A percentile compares a stretch with the other conserved stretches of the same genome.
phyloP scores from a whole-genome alignment of 2,797 vertebrate genomes.

The Dendrocincla tyrannina region DNA sequence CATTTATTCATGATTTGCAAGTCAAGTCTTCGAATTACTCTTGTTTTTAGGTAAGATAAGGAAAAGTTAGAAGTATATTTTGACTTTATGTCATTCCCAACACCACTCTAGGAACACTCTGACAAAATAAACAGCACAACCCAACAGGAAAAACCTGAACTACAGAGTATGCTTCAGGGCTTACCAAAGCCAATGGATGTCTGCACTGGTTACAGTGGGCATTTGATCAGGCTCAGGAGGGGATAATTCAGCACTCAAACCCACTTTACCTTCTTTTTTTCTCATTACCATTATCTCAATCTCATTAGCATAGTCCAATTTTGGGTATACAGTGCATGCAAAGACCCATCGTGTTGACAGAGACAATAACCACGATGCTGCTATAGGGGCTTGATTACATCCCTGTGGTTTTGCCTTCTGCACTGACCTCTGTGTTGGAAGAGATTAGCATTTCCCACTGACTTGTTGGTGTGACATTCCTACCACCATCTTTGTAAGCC shows the following conservation, averaged over 20 bases:
- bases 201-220: not conserved
- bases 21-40: not conserved
- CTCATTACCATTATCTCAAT: not conserved
- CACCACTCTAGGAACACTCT: not conserved
- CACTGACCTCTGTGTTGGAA: not conserved
- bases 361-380: not conserved
- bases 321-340: not conserved
- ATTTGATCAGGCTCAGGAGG: not conserved
- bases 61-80: not conserved
- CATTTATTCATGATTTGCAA: not conserved
- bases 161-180: not conserved
- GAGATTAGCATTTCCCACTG: not conserved
- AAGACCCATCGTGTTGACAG: not conserved
- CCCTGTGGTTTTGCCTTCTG: not conserved
- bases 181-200: not conserved
- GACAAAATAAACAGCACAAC: constrained; percentile 2
- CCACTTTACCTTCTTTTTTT: not conserved
- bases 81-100: not conserved
- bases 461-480: not conserved
- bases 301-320: not conserved
- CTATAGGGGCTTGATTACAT: not conserved
- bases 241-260: not conserved
- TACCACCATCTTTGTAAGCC: not conserved
- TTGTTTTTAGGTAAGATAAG: too few relatives aligned
- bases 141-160: not conserved